phyloP scores from a whole-genome alignment of 1,140 invertebrate species.

The Phymorhynchus buccinoides region DNA sequence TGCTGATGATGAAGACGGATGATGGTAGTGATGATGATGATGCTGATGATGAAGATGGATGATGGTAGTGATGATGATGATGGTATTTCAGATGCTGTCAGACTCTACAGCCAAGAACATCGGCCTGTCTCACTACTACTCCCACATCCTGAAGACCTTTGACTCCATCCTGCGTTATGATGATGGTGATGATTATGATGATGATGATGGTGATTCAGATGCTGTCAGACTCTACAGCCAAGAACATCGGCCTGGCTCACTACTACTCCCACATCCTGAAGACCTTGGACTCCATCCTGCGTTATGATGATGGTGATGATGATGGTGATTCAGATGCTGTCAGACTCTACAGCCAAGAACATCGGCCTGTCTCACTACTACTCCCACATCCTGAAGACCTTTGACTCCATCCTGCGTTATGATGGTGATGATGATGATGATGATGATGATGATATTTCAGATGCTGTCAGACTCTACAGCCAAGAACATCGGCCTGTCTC shows the following conservation, averaged over 20 bases:
- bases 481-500: slow-evolving; percentile 94
- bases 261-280: slow-evolving; percentile 96
- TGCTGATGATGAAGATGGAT: too few relatives aligned
- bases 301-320: too few relatives aligned
- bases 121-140: slow-evolving; percentile 96
- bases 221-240: slow-evolving; percentile 87
- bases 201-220: too few relatives aligned
- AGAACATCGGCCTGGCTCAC: slow-evolving; percentile 94
- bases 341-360: slow-evolving; percentile 91
- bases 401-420: slow-evolving; percentile 95
- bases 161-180: slow-evolving; percentile 94
- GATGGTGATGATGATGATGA: too few relatives aligned
- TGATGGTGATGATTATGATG: too few relatives aligned
- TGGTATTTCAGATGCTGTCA: slow-evolving; percentile 68
- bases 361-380: slow-evolving; percentile 98
- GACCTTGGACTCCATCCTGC: slow-evolving; percentile 95
- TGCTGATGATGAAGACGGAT: too few relatives aligned
- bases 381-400: slow-evolving; percentile 93
- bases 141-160: slow-evolving; percentile 94
- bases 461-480: slow-evolving; percentile 87
- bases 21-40: too few relatives aligned
- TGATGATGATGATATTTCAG: too few relatives aligned
- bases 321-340: too few relatives aligned
- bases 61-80: too few relatives aligned
- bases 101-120: slow-evolving; percentile 96